phyloP scores from a whole-genome alignment of 2,113 vertebrate species.

The Tetrao urogallus region DNA sequence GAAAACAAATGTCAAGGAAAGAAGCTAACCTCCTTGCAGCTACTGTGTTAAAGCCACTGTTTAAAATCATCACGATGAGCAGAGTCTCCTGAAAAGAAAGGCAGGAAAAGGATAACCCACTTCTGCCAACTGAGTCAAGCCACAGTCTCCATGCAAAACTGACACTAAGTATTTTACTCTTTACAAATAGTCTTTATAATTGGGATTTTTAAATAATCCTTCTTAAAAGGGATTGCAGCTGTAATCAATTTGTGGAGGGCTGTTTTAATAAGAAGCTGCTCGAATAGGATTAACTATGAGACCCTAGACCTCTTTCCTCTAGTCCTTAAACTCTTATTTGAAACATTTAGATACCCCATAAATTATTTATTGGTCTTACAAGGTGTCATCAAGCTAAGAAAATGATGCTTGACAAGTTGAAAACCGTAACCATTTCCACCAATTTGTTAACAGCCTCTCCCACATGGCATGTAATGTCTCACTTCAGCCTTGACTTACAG shows the following conservation, averaged over 20 bases:
- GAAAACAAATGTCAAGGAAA: neutral
- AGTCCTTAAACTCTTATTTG: conserved; percentile 69
- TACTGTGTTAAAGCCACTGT: neutral
- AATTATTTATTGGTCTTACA: conserved; percentile 68
- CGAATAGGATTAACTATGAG: conserved; percentile 70
- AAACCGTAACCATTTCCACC: conserved; percentile 69
- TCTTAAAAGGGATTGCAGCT: conserved; percentile 78
- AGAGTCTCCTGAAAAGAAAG: conserved; percentile 54
- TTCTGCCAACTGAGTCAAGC: conserved; percentile 51
- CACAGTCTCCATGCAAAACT: conserved; percentile 49
- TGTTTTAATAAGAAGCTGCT: conserved; percentile 75
- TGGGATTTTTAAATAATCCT: conserved; percentile 79
- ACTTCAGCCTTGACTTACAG: conserved; percentile 45
- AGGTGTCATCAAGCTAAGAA: conserved; percentile 61
- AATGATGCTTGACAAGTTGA: conserved; percentile 63
- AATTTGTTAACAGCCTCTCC: conserved; percentile 72
- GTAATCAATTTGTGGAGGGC: conserved; percentile 76
- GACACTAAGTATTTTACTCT: conserved; percentile 72
- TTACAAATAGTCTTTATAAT: conserved; percentile 77
- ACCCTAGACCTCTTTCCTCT: conserved; percentile 65
- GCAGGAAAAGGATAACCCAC: conserved; percentile 64
- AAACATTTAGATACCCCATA: conserved; percentile 67
- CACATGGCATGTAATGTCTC: conserved; percentile 58
- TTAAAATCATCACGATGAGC: conserved; percentile 8
- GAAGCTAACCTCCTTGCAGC: neutral